Evolutionary conservation across 2,797 vertebrate genomes (phyloP).

Genomic region (Pyrocephalus nanus): DNA sequence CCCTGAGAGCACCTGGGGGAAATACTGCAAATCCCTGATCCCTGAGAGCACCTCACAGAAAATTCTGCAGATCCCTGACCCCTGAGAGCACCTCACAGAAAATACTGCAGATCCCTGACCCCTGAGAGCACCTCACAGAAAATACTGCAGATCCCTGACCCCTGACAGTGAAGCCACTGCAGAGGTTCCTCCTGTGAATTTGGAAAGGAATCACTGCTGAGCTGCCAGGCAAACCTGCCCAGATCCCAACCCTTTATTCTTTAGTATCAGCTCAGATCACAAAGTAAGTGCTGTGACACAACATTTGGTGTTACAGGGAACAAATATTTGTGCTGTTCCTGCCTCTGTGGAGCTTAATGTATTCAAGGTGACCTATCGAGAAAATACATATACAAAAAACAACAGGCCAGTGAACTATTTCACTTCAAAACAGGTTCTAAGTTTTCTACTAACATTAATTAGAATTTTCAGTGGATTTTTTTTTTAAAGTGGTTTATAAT

Average conservation of each 20-base stretch:
- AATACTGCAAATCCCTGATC: not conserved
- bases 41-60: too few relatives aligned
- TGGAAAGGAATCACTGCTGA: not conserved
- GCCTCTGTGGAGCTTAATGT: not conserved
- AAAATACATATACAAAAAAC: not conserved
- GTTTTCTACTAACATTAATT: constrained; percentile 21
- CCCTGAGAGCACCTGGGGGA: too few relatives aligned
- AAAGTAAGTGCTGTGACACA: not conserved
- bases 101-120: not conserved
- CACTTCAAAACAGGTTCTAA: not conserved
- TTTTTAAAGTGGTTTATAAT: constrained; percentile 37
- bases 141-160: not conserved
- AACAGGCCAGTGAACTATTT: constrained; percentile 1
- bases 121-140: too few relatives aligned
- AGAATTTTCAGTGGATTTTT: constrained; percentile 51
- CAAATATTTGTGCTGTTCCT: not conserved
- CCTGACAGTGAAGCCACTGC: not conserved
- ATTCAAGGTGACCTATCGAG: not conserved
- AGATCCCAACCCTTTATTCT: not conserved
- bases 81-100: too few relatives aligned
- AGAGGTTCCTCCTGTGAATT: not conserved
- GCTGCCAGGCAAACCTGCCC: not conserved
- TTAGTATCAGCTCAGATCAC: not conserved
- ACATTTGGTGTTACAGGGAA: not conserved
- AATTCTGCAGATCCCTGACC: not conserved